Conservation (phyloP, 2,797 vertebrate genomes). For the Hypotaenidia okinawae region DNA sequence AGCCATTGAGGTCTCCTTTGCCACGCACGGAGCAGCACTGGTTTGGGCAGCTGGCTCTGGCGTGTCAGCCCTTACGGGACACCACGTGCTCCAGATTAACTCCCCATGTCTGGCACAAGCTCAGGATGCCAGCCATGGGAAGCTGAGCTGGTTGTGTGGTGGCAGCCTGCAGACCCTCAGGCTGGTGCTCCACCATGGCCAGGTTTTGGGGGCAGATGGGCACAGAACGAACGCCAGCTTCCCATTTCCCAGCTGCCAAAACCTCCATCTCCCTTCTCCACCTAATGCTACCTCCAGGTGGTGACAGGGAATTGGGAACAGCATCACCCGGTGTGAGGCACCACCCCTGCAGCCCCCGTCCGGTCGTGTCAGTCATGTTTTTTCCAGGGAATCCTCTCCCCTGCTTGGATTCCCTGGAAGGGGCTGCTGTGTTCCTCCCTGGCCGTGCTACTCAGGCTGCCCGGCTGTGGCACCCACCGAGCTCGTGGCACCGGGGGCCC, state of each 20-base stretch:
- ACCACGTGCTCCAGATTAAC: neutral
- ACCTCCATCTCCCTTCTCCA: neutral
- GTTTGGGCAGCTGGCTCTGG: neutral
- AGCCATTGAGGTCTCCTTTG: neutral
- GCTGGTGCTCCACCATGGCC: neutral
- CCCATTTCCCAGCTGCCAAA: neutral
- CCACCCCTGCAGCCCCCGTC: neutral
- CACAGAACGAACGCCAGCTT: no score
- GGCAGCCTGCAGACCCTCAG: neutral
- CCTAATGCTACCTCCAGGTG: fast-evolving
- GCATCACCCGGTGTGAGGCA: neutral
- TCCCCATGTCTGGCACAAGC: fast-evolving
- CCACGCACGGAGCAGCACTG: fast-evolving
- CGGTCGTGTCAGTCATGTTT: neutral
- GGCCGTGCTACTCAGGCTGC: neutral
- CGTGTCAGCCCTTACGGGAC: neutral
- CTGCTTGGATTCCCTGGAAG: neutral
- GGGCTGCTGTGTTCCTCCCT: neutral
- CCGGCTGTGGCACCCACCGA: fast-evolving
- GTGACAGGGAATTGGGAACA: neutral
- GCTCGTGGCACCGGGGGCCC: fast-evolving
- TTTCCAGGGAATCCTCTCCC: neutral
- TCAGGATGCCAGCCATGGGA: neutral
- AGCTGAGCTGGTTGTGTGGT: neutral
- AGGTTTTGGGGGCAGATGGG: neutral